A percentile compares a stretch with the other conserved stretches of the same genome.
Evolutionary conservation across 2,888 invertebrate species (phyloP).

Genomic region (Aleiodes leptofemur): DNA sequence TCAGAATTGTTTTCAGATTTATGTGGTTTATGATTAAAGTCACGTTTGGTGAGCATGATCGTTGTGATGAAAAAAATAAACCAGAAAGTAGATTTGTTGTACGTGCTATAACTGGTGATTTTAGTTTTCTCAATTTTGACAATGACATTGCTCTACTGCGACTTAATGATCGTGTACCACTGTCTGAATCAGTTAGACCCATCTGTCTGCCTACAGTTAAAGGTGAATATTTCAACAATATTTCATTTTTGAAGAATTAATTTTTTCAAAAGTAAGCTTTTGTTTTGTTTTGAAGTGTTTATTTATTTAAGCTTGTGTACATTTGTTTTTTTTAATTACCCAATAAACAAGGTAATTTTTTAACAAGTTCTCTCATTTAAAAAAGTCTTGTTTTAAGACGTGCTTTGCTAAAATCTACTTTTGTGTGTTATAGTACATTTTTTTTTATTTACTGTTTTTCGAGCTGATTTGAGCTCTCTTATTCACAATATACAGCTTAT

Average conservation of each 20-base stretch:
- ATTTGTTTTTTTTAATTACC: too few relatives aligned
- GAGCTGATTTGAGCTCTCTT: too few relatives aligned
- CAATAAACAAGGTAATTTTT: too few relatives aligned
- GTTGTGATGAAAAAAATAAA: conserved; percentile 83
- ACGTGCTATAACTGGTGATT: conserved; percentile 86
- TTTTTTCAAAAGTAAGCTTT: neutral
- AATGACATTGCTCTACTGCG: conserved; percentile 90
- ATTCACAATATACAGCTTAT: too few relatives aligned
- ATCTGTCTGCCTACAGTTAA: conserved; percentile 86
- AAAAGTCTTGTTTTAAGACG: too few relatives aligned
- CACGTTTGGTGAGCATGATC: conserved; percentile 91
- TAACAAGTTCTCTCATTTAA: too few relatives aligned
- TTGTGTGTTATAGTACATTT: too few relatives aligned
- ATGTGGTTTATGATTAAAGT: conserved; percentile 96
- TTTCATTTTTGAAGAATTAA: too few relatives aligned
- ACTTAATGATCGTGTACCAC: conserved; percentile 87
- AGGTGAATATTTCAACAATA: conserved; percentile 75
- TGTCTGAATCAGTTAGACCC: conserved; percentile 87
- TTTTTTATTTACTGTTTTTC: too few relatives aligned
- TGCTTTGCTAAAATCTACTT: too few relatives aligned
- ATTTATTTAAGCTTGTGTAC: too few relatives aligned
- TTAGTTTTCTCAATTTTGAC: conserved; percentile 90
- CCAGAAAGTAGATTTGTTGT: conserved; percentile 89
- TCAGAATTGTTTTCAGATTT: conserved; percentile 80
- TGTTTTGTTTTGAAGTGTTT: too few relatives aligned